Evolutionary conservation across 2,113 vertebrate species (phyloP).

Genomic region (Cryptomyrus ogoouensis): DNA sequence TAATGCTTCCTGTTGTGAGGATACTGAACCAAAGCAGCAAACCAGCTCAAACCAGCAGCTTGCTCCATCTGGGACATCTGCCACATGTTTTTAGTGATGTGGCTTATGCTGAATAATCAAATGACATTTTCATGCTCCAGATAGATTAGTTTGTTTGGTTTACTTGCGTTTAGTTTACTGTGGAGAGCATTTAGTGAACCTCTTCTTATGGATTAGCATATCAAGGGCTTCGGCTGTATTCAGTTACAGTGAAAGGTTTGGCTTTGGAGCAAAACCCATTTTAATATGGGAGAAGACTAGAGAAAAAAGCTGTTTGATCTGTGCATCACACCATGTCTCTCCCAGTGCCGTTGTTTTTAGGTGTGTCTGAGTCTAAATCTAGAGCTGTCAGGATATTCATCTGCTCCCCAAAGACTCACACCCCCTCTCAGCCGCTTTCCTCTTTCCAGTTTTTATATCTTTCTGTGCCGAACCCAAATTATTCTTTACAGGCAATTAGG

Average conservation of each 20-base stretch:
- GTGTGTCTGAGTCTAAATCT: slow-evolving; percentile 1
- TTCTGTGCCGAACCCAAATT: background rate
- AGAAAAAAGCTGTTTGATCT: background rate
- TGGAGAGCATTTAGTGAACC: no score
- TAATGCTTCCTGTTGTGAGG: background rate
- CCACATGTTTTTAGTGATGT: background rate
- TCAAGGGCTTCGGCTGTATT: background rate
- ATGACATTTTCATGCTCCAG: background rate
- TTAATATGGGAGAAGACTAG: background rate
- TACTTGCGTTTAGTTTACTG: background rate
- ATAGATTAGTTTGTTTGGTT: background rate
- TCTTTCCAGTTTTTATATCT: background rate
- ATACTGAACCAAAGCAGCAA: background rate
- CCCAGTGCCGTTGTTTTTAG: background rate
- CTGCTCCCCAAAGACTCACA: background rate
- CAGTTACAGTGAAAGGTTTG: background rate
- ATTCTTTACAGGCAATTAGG: background rate
- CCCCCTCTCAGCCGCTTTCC: background rate
- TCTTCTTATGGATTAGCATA: background rate
- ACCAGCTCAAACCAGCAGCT: background rate
- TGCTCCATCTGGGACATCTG: background rate
- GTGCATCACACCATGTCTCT: background rate
- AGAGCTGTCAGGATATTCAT: background rate
- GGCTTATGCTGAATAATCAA: background rate
- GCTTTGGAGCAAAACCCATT: background rate